Evolutionary conservation across 2,888 invertebrate genomes (phyloP).

Genomic region (Lissonota sp.): DNA sequence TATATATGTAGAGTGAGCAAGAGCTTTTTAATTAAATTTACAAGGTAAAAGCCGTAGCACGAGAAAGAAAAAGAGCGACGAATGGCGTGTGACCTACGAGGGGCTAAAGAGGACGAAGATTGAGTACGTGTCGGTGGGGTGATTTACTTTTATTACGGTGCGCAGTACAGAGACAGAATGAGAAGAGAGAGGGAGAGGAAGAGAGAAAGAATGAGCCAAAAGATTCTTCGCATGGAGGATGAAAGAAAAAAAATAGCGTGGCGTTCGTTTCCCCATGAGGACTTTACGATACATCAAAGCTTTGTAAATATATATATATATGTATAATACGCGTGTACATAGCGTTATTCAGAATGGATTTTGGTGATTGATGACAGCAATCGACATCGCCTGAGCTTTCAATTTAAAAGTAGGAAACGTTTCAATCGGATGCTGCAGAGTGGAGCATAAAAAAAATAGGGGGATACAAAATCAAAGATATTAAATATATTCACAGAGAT

Average conservation of each 20-base stretch:
- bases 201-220: neutral
- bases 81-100: slow-evolving; percentile 36
- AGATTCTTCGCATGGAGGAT: neutral
- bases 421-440: too few relatives aligned
- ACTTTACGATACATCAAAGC: slow-evolving; percentile 17
- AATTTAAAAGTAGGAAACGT: too few relatives aligned
- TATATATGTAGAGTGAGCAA: slow-evolving; percentile 3
- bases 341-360: too few relatives aligned
- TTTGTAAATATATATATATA: neutral
- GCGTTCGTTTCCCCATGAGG: neutral
- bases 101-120: slow-evolving; percentile 55
- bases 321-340: neutral
- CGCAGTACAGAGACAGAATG: neutral
- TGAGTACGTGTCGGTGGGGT: slow-evolving; percentile 53
- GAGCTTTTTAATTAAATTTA: slow-evolving; percentile 60
- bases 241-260: slow-evolving; percentile 18
- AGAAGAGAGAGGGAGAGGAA: neutral
- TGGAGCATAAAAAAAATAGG: too few relatives aligned
- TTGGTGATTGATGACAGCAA: too few relatives aligned
- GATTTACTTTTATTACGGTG: slow-evolving; percentile 53
- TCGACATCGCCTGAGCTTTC: too few relatives aligned
- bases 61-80: neutral
- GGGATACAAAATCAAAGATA: too few relatives aligned
- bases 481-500: too few relatives aligned
- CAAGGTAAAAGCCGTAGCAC: slow-evolving; percentile 36